A percentile compares a stretch with the other conserved stretches of the same genome.
These are phyloP conservation scores for Rhipidura dahli DNA, from an alignment of 2,113 vertebrate species.

Conservation along the genomic window DNA sequence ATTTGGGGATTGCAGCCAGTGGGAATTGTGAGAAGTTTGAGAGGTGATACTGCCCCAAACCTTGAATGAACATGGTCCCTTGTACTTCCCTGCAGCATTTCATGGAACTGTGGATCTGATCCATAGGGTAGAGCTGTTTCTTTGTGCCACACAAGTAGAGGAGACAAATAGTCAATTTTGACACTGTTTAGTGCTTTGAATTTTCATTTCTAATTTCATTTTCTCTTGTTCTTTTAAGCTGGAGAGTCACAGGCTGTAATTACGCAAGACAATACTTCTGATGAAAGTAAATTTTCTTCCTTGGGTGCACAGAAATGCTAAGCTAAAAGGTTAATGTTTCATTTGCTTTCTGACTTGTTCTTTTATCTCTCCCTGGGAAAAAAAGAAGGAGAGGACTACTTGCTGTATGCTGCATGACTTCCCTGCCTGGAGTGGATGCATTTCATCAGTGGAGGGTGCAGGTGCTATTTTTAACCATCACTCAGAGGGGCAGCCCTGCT, in stretches of 20 bases:
- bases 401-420: constrained; percentile 50
- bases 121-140: rapidly evolving
- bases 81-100: not conserved
- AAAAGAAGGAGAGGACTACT: not conserved
- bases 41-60: not conserved
- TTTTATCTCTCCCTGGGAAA: not conserved
- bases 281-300: not conserved
- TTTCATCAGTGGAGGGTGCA: constrained; percentile 61
- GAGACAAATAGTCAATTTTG: not conserved
- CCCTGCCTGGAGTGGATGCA: constrained; percentile 66
- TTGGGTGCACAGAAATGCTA: not conserved
- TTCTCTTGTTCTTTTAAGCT: not conserved
- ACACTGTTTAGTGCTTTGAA: not conserved
- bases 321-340: not conserved
- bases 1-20: not conserved
- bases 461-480: constrained; percentile 63
- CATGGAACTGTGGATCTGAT: not conserved
- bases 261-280: not conserved
- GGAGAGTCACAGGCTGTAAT: not conserved
- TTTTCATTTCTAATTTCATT: not conserved
- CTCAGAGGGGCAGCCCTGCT: constrained; percentile 60
- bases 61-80: rapidly evolving
- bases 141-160: not conserved
- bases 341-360: not conserved
- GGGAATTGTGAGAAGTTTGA: not conserved